These are phyloP conservation scores for Steromphala cineraria DNA, from an alignment of 2,888 invertebrate species.

Conservation along the genomic window DNA sequence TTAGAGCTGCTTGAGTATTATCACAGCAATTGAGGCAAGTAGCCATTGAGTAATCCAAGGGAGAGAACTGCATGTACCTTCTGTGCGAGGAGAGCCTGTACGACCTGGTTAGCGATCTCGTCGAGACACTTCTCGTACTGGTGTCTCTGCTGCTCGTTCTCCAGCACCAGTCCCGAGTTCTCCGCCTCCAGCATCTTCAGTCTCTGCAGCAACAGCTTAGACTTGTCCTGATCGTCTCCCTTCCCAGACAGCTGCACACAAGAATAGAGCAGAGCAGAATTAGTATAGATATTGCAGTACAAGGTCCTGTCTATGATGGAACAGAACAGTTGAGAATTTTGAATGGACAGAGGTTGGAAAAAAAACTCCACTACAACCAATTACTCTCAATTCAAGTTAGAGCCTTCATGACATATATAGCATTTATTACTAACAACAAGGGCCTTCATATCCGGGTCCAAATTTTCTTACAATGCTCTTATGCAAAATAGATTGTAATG, in stretches of 20 bases:
- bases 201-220: conserved; percentile 77
- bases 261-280: too few species aligned
- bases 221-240: conserved; percentile 62
- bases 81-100: conserved; percentile 88
- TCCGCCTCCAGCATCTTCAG: conserved; percentile 79
- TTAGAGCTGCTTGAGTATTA: too few species aligned
- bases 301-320: neutral
- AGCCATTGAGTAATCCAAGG: neutral
- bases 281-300: neutral
- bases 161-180: conserved; percentile 80
- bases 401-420: too few species aligned
- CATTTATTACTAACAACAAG: too few species aligned
- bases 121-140: conserved; percentile 82
- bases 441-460: too few species aligned
- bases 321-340: neutral
- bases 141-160: conserved; percentile 82
- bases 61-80: conserved; percentile 79
- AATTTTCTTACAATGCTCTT: too few species aligned
- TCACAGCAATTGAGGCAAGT: too few species aligned
- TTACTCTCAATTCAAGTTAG: too few species aligned
- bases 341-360: too few species aligned
- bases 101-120: conserved; percentile 85
- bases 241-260: conserved; percentile 53
- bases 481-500: too few species aligned
- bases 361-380: too few species aligned